Percentiles rank a stretch among this genome's conserved stretches.
Evolutionary conservation across 2,797 vertebrate genomes (phyloP).

Genomic region (Pipistrellus nathusii): DNA sequence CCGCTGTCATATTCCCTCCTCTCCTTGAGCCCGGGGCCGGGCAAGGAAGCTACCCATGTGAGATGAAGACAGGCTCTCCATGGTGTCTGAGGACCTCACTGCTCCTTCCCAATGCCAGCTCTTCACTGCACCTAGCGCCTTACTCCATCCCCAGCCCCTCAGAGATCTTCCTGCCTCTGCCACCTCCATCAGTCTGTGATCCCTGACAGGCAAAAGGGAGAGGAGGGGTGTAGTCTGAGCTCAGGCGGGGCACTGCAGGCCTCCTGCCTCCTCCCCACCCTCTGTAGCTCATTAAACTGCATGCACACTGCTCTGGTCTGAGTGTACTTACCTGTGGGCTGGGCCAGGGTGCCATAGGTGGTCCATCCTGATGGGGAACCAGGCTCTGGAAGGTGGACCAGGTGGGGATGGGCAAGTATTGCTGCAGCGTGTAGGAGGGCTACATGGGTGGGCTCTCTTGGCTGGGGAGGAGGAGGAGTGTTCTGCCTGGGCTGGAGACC

Average conservation of each 20-base stretch:
- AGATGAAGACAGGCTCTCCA: fast-evolving
- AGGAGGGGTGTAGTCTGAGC: too few relatives aligned
- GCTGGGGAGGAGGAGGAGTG: neutral
- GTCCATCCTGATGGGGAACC: neutral
- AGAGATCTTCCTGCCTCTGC: neutral
- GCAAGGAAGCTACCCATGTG: fast-evolving
- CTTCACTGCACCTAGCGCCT: fast-evolving
- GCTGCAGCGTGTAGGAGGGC: neutral
- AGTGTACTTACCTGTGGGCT: neutral
- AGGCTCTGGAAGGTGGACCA: neutral
- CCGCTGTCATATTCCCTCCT: fast-evolving
- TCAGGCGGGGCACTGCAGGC: neutral
- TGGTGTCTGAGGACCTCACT: neutral
- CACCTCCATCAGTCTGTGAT: neutral
- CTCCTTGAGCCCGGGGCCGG: neutral
- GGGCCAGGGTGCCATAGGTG: neutral
- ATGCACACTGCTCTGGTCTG: neutral
- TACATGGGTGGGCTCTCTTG: neutral
- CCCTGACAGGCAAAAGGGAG: neutral
- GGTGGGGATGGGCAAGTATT: neutral
- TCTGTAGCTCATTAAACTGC: neutral
- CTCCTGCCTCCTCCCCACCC: neutral
- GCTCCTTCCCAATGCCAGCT: neutral
- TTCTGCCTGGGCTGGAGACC: neutral
- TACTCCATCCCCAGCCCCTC: neutral